Base-by-base conservation (phyloP, 1,140 invertebrate species). In the Bombus haemorrhoidalis region DNA sequence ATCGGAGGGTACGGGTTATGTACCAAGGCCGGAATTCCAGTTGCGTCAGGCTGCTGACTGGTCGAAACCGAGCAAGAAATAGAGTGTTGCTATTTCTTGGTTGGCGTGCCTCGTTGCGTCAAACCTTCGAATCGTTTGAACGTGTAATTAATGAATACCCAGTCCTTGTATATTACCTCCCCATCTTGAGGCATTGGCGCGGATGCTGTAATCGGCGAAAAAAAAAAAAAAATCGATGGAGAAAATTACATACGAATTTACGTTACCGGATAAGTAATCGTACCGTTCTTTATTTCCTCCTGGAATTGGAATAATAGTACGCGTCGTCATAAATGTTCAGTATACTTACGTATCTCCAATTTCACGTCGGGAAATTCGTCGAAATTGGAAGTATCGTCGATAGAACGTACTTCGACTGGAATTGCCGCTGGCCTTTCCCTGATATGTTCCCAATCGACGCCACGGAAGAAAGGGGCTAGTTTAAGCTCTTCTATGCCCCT, bases 71-170 rank as follows among this genome's bases (percentile, higher is more conserved):
- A 89, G 85, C 91, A 89, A 87, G 90, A 86, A 85, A 80, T 91
- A 69, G 90, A 90, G 91, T 91, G 92, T 94, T 94, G 94, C 94
- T 96, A 97, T 96, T 98, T 97, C 95, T 97, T 97, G 89, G 96
- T 97, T 72, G 97, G 97, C 73, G 97, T 97, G 76, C 97, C 98
- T 88, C 98, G 96, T 93, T 98, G 98, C 34, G 98, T 99, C 59
- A 99, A 96, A 71, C 98, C 99, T 95, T 99, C 99, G 95, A 99
- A 99, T 87, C 99, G 96, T 95, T 99, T 99, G 96, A 99, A 99
- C 85, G 99, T 99, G 95, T 99, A 99, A 95, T 99, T 99, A 92
- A 99, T 99, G 95, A 99, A 99, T 76, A 99, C 99, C 99, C 98
- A 99, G 96, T 99, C 99, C 96, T 99, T 99, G 95, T 98, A 98